Conservation (phyloP, 2,797 vertebrate species). For the Sebastes dallii region DNA sequence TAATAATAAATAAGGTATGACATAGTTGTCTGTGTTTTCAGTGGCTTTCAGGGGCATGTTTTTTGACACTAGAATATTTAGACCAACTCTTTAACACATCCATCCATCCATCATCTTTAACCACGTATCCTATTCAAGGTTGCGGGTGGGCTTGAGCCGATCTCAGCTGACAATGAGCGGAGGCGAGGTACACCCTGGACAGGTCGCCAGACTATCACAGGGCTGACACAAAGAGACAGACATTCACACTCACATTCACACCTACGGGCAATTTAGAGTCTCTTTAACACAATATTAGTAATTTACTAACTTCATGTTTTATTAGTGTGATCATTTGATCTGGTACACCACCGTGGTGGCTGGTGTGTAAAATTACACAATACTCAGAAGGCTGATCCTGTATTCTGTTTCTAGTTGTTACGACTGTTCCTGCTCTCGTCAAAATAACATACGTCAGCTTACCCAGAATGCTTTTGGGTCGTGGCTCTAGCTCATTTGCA, state of each 20-base stretch:
- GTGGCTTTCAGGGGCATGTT: neutral
- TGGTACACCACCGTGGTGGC: neutral
- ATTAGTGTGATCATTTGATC: neutral
- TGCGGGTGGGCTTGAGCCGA: too few species aligned
- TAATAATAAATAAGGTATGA: neutral
- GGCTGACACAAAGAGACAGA: too few species aligned
- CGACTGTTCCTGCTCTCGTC: neutral
- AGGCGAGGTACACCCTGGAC: too few species aligned
- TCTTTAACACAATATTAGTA: neutral
- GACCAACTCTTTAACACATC: neutral
- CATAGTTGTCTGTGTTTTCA: neutral
- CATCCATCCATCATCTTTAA: too few species aligned
- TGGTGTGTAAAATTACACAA: neutral
- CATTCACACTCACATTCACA: too few species aligned
- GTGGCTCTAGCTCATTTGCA: slow-evolving; percentile 31
- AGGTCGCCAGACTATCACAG: too few species aligned
- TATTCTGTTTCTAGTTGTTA: neutral
- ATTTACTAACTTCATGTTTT: neutral
- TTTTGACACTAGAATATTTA: neutral
- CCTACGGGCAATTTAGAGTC: too few species aligned
- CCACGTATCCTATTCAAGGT: too few species aligned
- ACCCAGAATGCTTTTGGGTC: slow-evolving; percentile 3
- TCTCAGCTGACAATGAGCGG: too few species aligned
- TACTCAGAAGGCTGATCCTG: neutral
- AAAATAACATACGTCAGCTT: neutral